Evolutionary conservation across 2,113 vertebrate genomes (phyloP), one percentile per base, ranked within the genome.

Genomic region (Stigmatopora argus): DNA sequence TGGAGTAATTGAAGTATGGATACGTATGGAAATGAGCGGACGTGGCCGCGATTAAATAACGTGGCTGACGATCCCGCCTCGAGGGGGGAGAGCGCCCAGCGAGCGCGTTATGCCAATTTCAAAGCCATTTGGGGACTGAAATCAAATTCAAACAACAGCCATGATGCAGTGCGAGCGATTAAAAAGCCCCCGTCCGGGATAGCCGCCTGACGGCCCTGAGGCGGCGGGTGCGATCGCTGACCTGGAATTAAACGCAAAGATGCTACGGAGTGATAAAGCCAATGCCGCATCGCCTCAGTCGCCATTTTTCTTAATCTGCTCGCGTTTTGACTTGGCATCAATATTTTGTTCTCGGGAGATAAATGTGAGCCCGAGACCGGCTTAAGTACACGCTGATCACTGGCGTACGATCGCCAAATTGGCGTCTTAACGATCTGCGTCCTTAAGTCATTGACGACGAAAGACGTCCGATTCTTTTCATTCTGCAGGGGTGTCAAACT

Each of bases 41-140:
- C 86, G 83, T 75, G 85, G 84, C 89, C 76, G 62, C 87, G 85
- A 90, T 89, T 90, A 90, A 89, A 91, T 85, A 90, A 88, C 80
- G 83, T 85, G 76, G 82, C 71, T 71, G 72, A 88, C 87, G 82
- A 88, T 81, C 83, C 85, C 80, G 81, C 85, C 89, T 85, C 77
- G 73, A 85, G 84, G 79, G 81, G 76, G 80, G n/a, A n/a, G n/a
- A n/a, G n/a, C n/a, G n/a, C n/a, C n/a, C 3, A 86, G 76, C 81
- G 78, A 79, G 80, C 83, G 87, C 88, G 88, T 90, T 86, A 89
- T 85, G 76, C 86, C 78, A 72, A 86, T 90, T 90, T 88, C 81
- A 87, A 88, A 90, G 89, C 89, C 87, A 88, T 90, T 90, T 89
- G 86, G 81, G 66, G 31, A 89, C 85, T 87, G 84, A 65, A 79